Evolutionary conservation across 2,113 vertebrate genomes (phyloP).

Genomic region (Triplophysa dalaica): DNA sequence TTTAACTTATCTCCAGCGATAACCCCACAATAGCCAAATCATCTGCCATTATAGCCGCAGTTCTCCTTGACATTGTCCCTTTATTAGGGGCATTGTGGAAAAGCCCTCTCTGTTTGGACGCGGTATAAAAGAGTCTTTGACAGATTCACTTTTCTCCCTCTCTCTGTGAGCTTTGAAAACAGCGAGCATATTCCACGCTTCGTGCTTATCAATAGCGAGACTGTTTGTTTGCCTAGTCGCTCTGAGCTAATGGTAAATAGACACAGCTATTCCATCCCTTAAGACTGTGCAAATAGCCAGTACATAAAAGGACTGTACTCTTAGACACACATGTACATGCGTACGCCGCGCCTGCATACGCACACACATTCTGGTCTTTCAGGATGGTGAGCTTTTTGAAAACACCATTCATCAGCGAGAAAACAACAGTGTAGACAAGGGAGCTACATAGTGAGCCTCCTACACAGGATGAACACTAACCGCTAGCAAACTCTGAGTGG

Average conservation of each 20-base stretch:
- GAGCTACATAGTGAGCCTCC: conserved; percentile 29
- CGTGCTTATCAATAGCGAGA: conserved; percentile 69
- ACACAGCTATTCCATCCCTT: conserved; percentile 63
- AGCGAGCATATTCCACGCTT: conserved; percentile 67
- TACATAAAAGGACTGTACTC: conserved; percentile 71
- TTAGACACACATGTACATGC: conserved; percentile 39
- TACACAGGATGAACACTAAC: conserved; percentile 28
- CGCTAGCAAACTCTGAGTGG: not conserved
- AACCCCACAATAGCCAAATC: conserved; percentile 77
- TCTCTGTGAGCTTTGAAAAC: conserved; percentile 60
- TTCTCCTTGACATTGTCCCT: conserved; percentile 74
- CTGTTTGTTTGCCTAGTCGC: conserved; percentile 77
- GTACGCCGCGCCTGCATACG: not conserved
- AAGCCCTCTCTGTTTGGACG: conserved; percentile 66
- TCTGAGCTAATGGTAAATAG: conserved; percentile 70
- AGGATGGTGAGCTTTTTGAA: conserved; percentile 39
- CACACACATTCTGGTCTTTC: conserved; percentile 34
- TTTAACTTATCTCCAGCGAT: conserved; percentile 67
- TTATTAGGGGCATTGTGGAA: conserved; percentile 76
- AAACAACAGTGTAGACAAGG: conserved; percentile 54
- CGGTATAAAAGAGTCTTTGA: conserved; percentile 77
- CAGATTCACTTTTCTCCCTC: conserved; percentile 70
- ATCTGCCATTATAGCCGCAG: conserved; percentile 70
- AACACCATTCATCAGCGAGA: conserved; percentile 41
- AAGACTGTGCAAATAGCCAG: conserved; percentile 72